Evolutionary conservation across 2,797 vertebrate species (phyloP), one percentile per base, ranked within the genome.

Genomic region (Xenentodon cancila): DNA sequence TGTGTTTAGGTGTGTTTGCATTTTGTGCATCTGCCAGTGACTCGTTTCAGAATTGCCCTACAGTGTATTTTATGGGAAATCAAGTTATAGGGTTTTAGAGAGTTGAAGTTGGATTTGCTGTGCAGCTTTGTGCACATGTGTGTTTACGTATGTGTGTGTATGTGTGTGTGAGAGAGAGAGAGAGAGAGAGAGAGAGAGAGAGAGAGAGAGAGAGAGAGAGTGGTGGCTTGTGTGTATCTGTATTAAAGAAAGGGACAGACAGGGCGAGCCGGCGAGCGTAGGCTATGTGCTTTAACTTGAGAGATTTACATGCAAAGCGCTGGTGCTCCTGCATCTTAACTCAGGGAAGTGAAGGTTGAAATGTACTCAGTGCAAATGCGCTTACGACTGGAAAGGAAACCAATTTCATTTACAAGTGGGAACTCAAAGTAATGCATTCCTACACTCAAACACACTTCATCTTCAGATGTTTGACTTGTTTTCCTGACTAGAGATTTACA

Each of bases 291-390:
- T 90, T 87, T 85, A 88, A 85, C 64, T 87, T 78, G 65, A 63
- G 80, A 88, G 89, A 91, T 92, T 93, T 92, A 87, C 89, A 91
- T 91, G 84, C 84, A 85, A 87, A 90, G 88, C 77, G 60, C 75
- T 12, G 79, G 62, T 79, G 85, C 77, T 80, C 64, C 78, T 80
- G 84, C 80, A 80, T 89, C 88, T 91, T 92, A 90, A 89, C 67
- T 87, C 79, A 77, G 77, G 81, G 88, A 87, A 87, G 86, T 79
- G 82, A 81, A 89, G 86, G 88, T 83, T 91, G 87, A 92, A 93
- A 91, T 91, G 87, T 85, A 81, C 85, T 86, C 76, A 51, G 72
- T 78, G 84, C 82, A 90, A 92, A 91, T 86, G 83, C 78, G 82
- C 84, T 89, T 88, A 90, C 60, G 78, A 87, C 76, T 69, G 73